A percentile compares a stretch with the other conserved stretches of the same genome.
These are phyloP conservation scores for Cavia porcellus DNA, from an alignment of 2,113 vertebrate genomes.

Conservation along the genomic window DNA sequence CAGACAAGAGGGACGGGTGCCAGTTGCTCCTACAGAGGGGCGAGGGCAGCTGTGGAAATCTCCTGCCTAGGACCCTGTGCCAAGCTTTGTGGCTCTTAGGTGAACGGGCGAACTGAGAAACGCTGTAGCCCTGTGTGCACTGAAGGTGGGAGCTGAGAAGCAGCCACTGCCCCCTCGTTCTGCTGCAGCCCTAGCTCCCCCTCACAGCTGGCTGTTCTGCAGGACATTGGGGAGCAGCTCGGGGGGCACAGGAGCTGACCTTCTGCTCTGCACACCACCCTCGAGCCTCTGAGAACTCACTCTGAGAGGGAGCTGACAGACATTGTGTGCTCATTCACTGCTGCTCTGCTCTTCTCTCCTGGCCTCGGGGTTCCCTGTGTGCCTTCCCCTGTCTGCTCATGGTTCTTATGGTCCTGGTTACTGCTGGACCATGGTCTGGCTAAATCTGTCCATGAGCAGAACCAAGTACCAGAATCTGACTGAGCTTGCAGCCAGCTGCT, in stretches of 20 bases:
- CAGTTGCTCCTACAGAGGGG: background rate
- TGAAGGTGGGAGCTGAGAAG: rapidly evolving
- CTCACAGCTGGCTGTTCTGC: background rate
- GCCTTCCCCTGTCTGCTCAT: too few species aligned
- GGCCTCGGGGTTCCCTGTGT: background rate
- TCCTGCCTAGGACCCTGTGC: too few species aligned
- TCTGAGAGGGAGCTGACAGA: background rate
- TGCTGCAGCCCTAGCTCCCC: rapidly evolving
- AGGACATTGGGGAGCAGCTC: background rate
- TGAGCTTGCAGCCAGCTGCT: background rate
- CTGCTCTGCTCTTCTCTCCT: background rate
- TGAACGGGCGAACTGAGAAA: rapidly evolving
- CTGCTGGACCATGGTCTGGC: too few species aligned
- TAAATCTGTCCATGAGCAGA: too few species aligned
- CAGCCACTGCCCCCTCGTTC: rapidly evolving
- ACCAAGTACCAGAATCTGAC: background rate
- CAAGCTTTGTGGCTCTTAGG: too few species aligned
- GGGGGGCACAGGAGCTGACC: too few species aligned
- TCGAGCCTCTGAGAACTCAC: rapidly evolving
- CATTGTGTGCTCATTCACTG: background rate
- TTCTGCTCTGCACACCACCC: rapidly evolving
- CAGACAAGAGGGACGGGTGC: rapidly evolving
- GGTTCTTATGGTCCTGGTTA: background rate
- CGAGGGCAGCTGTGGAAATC: background rate
- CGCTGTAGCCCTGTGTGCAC: rapidly evolving